Evolutionary conservation across 2,113 vertebrate genomes (phyloP).

Genomic region (Solenodon paradoxus): DNA sequence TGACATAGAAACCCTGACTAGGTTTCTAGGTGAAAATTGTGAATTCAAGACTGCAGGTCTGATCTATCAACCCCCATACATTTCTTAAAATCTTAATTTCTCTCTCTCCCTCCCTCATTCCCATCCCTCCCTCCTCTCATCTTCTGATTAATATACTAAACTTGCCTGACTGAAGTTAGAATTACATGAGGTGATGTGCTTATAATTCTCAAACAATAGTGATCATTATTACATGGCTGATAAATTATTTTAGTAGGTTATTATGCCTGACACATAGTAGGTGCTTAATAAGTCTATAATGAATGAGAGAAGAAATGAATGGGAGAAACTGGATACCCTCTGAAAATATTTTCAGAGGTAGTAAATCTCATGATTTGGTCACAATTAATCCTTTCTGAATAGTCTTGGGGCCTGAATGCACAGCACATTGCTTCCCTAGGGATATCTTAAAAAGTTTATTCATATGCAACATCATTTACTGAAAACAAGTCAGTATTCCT

Average conservation of each 20-base stretch:
- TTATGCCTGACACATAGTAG: background rate
- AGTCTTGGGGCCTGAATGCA: background rate
- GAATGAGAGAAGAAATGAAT: background rate
- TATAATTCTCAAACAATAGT: background rate
- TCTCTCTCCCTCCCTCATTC: too few relatives aligned
- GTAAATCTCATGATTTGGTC: background rate
- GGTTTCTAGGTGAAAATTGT: background rate
- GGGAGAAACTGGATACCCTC: background rate
- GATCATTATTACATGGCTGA: background rate
- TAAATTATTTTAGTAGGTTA: background rate
- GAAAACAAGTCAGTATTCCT: slow-evolving; percentile 37
- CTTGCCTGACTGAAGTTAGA: background rate
- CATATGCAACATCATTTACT: background rate
- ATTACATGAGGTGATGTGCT: background rate
- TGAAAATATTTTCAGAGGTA: background rate
- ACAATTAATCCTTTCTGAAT: background rate
- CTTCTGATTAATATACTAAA: background rate
- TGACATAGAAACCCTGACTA: background rate
- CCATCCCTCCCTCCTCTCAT: background rate
- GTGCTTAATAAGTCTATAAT: background rate
- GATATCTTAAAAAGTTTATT: background rate
- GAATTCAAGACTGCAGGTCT: too few relatives aligned
- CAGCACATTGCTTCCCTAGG: background rate
- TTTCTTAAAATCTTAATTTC: background rate
- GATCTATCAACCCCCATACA: too few relatives aligned